These are phyloP conservation scores for Cancer borealis DNA, from an alignment of 2,888 invertebrate species.

Conservation along the genomic window DNA sequence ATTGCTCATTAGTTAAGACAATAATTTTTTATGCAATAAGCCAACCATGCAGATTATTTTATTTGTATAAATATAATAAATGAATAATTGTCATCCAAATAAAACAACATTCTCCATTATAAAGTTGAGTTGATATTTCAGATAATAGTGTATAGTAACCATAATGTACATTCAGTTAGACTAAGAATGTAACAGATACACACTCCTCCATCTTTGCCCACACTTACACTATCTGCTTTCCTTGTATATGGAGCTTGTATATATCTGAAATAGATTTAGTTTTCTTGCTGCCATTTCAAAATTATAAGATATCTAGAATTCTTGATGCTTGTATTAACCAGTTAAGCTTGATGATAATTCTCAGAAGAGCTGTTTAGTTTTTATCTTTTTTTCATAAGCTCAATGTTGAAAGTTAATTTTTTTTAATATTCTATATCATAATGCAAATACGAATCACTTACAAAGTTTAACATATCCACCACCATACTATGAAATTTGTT, in stretches of 20 bases:
- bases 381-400: background rate
- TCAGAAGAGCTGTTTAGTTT: background rate
- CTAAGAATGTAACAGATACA: constrained; percentile 34
- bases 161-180: constrained; percentile 13
- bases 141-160: background rate
- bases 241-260: constrained; percentile 30
- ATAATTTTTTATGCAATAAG: constrained; percentile 46
- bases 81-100: background rate
- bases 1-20: constrained; percentile 54
- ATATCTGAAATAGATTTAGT: constrained; percentile 27
- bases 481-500: background rate
- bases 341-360: background rate
- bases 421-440: background rate
- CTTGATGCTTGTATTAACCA: constrained; percentile 9
- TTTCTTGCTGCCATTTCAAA: constrained; percentile 33
- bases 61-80: background rate
- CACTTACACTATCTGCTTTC: background rate
- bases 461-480: background rate
- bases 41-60: constrained; percentile 45
- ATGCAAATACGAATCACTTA: background rate
- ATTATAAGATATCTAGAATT: background rate
- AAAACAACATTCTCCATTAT: background rate
- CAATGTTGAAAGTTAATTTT: background rate
- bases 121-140: background rate
- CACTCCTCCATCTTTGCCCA: background rate